These are phyloP conservation scores for Catonia carolina DNA, from an alignment of 2,888 invertebrate genomes.

Conservation along the genomic window DNA sequence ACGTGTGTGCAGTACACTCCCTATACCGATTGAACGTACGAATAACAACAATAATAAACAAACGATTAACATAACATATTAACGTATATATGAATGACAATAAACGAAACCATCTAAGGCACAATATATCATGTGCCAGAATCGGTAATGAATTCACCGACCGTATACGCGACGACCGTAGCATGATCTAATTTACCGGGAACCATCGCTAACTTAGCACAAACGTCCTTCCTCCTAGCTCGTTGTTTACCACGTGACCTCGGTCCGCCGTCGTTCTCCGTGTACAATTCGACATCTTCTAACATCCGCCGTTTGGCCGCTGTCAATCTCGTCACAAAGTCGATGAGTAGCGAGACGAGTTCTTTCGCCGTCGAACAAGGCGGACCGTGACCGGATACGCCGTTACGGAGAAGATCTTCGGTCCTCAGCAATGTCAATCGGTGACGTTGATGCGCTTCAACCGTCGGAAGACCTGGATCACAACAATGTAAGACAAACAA, in stretches of 20 bases:
- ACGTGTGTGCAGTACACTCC: too few species aligned
- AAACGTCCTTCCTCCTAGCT: conserved; percentile 58
- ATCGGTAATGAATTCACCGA: conserved; percentile 44
- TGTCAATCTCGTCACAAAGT: conserved; percentile 69
- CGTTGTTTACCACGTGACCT: conserved; percentile 58
- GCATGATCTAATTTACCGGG: conserved; percentile 89
- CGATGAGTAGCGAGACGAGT: conserved; percentile 64
- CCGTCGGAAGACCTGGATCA: conserved; percentile 50
- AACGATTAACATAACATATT: too few species aligned
- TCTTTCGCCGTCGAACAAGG: conserved; percentile 56
- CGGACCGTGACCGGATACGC: conserved; percentile 56
- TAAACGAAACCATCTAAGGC: too few species aligned
- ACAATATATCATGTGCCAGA: neutral
- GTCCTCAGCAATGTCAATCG: conserved; percentile 65
- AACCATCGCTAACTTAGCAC: conserved; percentile 67
- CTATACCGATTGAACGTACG: too few species aligned
- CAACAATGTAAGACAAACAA: neutral
- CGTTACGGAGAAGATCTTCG: conserved; percentile 65
- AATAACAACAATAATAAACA: too few species aligned
- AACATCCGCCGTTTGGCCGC: conserved; percentile 73
- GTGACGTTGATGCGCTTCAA: conserved; percentile 68
- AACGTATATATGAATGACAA: too few species aligned
- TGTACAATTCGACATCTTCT: conserved; percentile 74
- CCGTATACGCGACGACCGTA: conserved; percentile 71
- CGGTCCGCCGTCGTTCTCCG: conserved; percentile 46